Conservation (phyloP, 2,888 invertebrate genomes). For the Pocota personata region DNA sequence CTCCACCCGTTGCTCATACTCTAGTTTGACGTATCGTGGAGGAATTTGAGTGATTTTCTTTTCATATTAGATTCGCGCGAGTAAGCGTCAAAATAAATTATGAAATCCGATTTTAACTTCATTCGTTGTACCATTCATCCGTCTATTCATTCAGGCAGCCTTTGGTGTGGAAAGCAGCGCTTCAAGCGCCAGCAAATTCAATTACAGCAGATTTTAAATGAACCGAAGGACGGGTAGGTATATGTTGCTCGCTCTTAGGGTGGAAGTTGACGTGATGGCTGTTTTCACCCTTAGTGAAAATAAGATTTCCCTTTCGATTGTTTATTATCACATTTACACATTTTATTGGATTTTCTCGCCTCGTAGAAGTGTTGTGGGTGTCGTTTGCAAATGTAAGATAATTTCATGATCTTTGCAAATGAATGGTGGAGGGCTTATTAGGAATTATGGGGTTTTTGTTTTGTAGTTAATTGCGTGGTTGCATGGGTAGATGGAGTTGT, state of each 20-base stretch:
- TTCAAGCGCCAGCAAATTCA: constrained; percentile 61
- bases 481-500: neutral
- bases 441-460: neutral
- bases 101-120: constrained; percentile 68
- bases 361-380: neutral
- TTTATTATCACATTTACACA: constrained; percentile 63
- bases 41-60: constrained; percentile 48
- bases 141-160: neutral
- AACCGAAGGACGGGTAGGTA: neutral
- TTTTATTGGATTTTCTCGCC: constrained; percentile 58
- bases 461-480: neutral
- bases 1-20: too few relatives aligned
- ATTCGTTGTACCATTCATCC: constrained; percentile 43
- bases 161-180: constrained; percentile 11
- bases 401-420: neutral
- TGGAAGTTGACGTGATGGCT: constrained; percentile 20
- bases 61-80: constrained; percentile 44
- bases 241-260: neutral
- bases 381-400: neutral
- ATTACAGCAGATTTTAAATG: constrained; percentile 52
- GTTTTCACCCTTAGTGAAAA: constrained; percentile 32
- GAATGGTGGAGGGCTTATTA: neutral
- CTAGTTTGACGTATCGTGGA: neutral
- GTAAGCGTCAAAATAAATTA: constrained; percentile 66
- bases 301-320: constrained; percentile 60